phyloP scores from a whole-genome alignment of 2,797 vertebrate species.

The Heteromormyrus szaboi region DNA sequence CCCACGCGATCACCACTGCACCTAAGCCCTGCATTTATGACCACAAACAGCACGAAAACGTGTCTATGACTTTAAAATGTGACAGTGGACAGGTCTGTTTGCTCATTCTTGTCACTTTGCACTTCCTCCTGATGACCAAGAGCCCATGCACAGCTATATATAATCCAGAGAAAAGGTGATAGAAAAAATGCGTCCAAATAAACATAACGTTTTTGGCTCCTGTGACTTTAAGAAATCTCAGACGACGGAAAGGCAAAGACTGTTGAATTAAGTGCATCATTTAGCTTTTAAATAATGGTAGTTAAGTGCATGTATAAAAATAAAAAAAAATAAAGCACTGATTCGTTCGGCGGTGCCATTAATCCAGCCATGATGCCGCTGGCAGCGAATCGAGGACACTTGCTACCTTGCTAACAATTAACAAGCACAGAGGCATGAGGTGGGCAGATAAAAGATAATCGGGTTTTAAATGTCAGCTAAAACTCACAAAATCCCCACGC shows the following conservation, averaged over 20 bases:
- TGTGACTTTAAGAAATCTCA: neutral
- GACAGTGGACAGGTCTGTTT: neutral
- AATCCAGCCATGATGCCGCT: neutral
- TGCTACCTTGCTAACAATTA: neutral
- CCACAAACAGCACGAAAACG: neutral
- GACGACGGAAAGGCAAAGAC: neutral
- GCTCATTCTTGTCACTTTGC: neutral
- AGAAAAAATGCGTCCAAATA: neutral
- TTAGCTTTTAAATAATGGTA: neutral
- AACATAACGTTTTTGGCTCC: neutral
- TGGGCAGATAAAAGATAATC: neutral
- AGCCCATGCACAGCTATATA: neutral
- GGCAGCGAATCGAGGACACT: neutral
- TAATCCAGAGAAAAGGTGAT: neutral
- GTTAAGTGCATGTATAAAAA: neutral
- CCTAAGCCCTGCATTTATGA: neutral
- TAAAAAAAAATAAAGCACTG: neutral
- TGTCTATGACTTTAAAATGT: neutral
- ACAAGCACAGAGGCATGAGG: neutral
- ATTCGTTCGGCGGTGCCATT: neutral
- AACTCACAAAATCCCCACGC: neutral
- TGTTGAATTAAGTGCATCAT: neutral
- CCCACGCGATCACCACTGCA: neutral
- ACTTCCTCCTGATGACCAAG: neutral
- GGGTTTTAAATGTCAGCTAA: neutral